Evolutionary conservation across 37 sponge, comb jelly and placozoan genomes (phyloP).

Genomic region (Diacarnus erythraeanus): DNA sequence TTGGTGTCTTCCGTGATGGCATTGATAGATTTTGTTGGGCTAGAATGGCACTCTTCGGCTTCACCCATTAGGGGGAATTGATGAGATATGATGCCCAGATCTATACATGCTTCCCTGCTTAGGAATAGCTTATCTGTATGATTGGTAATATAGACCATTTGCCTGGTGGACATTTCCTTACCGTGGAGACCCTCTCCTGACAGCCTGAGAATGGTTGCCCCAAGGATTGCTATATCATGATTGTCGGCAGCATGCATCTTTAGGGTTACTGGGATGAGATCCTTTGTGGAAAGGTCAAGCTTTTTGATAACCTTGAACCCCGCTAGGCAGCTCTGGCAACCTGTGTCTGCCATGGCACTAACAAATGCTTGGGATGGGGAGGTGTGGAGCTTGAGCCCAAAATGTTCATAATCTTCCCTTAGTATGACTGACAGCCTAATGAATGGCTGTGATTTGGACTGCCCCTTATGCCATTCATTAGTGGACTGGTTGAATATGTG

Average conservation of each 20-base stretch:
- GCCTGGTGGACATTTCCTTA: constrained; percentile 29
- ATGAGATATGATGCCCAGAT: constrained; percentile 34
- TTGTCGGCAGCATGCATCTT: constrained; percentile 51
- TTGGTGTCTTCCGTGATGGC: background rate
- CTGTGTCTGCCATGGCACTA: constrained; percentile 52
- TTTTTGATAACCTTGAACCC: constrained; percentile 35
- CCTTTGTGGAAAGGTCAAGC: constrained; percentile 35
- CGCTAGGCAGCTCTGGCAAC: constrained; percentile 51
- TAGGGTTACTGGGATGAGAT: constrained; percentile 44
- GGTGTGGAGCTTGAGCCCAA: constrained; percentile 22
- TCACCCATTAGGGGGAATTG: constrained; percentile 23
- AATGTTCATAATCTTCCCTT: constrained; percentile 37
- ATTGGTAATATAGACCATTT: constrained; percentile 43
- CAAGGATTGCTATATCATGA: constrained; percentile 39
- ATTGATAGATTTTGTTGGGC: background rate
- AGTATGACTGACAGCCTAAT: constrained; percentile 21
- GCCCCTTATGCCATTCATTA: constrained; percentile 24
- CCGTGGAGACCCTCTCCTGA: constrained; percentile 31
- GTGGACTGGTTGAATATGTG: constrained; percentile 26
- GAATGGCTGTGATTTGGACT: constrained; percentile 36
- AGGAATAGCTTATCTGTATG: constrained; percentile 46
- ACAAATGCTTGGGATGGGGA: constrained; percentile 18
- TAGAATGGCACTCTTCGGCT: background rate
- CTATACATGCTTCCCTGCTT: constrained; percentile 44
- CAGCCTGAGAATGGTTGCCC: constrained; percentile 38